Evolutionary conservation across 2,888 invertebrate genomes (phyloP).

Genomic region (Brachypalpus laphriformis): DNA sequence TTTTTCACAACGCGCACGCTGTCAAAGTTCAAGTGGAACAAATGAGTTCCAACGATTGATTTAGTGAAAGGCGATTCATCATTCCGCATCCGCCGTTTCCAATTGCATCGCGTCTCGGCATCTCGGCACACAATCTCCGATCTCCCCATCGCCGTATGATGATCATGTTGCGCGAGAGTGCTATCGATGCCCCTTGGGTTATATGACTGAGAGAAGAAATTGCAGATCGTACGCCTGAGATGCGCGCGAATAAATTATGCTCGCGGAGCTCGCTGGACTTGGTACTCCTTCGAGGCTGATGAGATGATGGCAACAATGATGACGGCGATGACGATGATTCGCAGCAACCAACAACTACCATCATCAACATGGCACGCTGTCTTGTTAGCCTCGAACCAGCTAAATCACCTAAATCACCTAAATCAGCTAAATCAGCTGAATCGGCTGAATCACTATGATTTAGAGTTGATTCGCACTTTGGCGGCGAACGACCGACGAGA

Average conservation of each 20-base stretch:
- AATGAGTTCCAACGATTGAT: slow-evolving; percentile 73
- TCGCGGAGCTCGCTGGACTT: slow-evolving; percentile 14
- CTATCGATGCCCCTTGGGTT: slow-evolving; percentile 51
- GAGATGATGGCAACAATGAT: slow-evolving; percentile 24
- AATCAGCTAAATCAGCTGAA: slow-evolving; percentile 55
- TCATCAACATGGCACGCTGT: slow-evolving; percentile 25
- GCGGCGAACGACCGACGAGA: slow-evolving; percentile 7
- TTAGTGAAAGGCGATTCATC: slow-evolving; percentile 73
- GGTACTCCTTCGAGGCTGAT: slow-evolving; percentile 2
- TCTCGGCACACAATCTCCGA: slow-evolving; percentile 40
- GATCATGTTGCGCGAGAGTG: slow-evolving; percentile 20
- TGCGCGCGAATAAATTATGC: slow-evolving; percentile 67
- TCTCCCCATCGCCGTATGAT: slow-evolving; percentile 20
- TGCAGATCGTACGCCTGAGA: slow-evolving; percentile 39
- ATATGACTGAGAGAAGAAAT: slow-evolving; percentile 43
- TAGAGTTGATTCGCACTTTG: slow-evolving; percentile 76
- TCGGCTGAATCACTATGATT: slow-evolving; percentile 69
- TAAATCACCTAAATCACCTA: slow-evolving; percentile 45
- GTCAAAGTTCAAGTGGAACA: slow-evolving; percentile 73
- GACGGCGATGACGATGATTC: slow-evolving; percentile 23
- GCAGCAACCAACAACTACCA: background rate
- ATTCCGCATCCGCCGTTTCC: slow-evolving; percentile 47
- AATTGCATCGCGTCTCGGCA: slow-evolving; percentile 47
- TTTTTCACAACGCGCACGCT: slow-evolving; percentile 27
- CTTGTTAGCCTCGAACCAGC: slow-evolving; percentile 44